Base-by-base conservation (phyloP, 2,113 vertebrate species). In the Apteryx owenii region DNA sequence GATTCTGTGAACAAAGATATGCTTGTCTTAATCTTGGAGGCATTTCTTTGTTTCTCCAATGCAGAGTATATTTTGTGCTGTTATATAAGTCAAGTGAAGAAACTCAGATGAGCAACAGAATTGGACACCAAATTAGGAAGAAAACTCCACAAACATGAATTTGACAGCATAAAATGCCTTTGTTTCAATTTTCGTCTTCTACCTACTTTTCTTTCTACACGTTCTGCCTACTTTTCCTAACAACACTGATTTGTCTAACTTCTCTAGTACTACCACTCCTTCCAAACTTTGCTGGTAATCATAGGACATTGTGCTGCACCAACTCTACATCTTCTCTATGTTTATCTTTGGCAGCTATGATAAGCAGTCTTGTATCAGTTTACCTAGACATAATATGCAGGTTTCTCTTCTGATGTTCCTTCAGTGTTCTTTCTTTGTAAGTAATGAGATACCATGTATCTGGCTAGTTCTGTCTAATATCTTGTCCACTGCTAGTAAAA, bases 11-110 rank as follows among this genome's bases (percentile, higher is more conserved):
- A 38, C 36, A 38, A 38, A 38, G 36, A 38, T 44, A 2, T 19
- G 62, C 58, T 86, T 68, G 26, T 54, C 46, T 33, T 48, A 60
- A 79, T 42, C 68, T 73, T 44, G 60, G 72, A 89, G 88, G 70
- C 46, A 53, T 53, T 84, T 84, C 92, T 81, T 60, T 70, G 64
- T 94, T 85, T 62, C 93, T 92, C 17, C 53, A 28, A 10, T 53
- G 88, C 75, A 16, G 12, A 42, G 28, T 33, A 6, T 53, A 44
- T 65, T 89, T 66, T 94, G 75, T 75, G 85, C 80, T 71, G 69
- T 84, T 86, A 69, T 50, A 66, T 66, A 85, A 88, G 96, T 92
- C 96, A 94, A 81, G 95, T 69, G 89, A 96, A 91, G 90, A 78
- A 96, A 79, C 68, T 90, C 87, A 62, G 28, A 6, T 61, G 6